A percentile compares a stretch with the other conserved stretches of the same genome.
Evolutionary conservation across 2,797 vertebrate species (phyloP).

Genomic region (Zonotrichia albicollis): DNA sequence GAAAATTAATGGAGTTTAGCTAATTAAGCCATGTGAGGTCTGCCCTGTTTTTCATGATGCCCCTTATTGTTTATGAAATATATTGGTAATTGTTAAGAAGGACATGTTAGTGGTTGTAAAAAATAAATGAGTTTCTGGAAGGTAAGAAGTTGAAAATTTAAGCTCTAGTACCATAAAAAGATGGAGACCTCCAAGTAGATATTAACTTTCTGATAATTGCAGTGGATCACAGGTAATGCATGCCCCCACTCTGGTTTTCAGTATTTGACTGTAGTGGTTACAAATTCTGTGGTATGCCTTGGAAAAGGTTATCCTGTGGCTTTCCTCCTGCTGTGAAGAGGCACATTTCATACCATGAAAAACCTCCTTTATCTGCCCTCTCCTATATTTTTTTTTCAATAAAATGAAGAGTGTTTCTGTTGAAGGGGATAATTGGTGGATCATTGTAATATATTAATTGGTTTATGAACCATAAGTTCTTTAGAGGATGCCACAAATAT

Average conservation of each 20-base stretch:
- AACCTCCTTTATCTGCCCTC: background rate
- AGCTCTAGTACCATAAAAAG: background rate
- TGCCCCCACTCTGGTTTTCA: background rate
- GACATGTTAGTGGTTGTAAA: background rate
- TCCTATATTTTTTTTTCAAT: background rate
- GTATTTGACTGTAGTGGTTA: background rate
- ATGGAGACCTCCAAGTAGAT: background rate
- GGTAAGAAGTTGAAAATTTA: background rate
- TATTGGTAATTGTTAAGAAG: background rate
- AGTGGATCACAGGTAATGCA: background rate
- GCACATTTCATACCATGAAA: background rate
- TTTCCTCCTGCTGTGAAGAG: background rate
- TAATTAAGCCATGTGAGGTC: background rate
- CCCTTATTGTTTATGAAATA: background rate
- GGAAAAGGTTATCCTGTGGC: background rate
- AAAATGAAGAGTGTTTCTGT: background rate
- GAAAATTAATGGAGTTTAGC: constrained; percentile 2
- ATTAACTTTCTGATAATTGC: background rate
- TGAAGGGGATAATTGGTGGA: background rate
- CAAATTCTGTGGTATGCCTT: background rate
- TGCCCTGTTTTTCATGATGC: background rate
- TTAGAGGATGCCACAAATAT: constrained; percentile 44
- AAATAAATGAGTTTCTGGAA: background rate
- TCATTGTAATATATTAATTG: background rate
- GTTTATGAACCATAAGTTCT: background rate